Conservation (phyloP, 2,797 vertebrate genomes). For the Coregonus ussuriensis region DNA sequence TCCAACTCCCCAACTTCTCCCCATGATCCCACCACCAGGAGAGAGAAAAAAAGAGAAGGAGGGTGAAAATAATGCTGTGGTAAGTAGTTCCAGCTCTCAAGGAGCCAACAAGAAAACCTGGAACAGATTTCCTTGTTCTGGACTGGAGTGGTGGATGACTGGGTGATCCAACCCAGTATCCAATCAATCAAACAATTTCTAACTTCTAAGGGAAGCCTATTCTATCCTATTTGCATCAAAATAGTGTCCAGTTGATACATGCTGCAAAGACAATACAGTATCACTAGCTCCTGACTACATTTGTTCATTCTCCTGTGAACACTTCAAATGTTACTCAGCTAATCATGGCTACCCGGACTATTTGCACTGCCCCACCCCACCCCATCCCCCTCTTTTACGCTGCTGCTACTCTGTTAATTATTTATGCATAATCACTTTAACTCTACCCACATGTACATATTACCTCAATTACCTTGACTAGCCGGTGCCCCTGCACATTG, state of each 20-base stretch:
- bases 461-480: no score
- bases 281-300: constrained; percentile 11
- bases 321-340: no score
- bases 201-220: no score
- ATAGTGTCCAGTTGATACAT: neutral
- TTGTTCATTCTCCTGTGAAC: no score
- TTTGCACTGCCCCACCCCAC: no score
- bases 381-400: no score
- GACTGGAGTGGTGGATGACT: constrained; percentile 49
- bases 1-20: constrained; percentile 71
- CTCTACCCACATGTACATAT: no score
- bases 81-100: constrained; percentile 75
- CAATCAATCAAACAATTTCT: constrained; percentile 35
- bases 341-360: no score
- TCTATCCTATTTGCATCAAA: no score
- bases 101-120: constrained; percentile 63
- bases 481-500: no score
- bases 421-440: no score
- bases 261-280: constrained; percentile 20
- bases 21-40: constrained; percentile 72
- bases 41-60: constrained; percentile 40
- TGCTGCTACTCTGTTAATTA: no score
- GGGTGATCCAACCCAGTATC: constrained; percentile 61
- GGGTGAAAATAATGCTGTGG: constrained; percentile 75
- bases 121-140: constrained; percentile 38